Conservation (phyloP, 2,113 vertebrate genomes). For the Phoxinus phoxinus region DNA sequence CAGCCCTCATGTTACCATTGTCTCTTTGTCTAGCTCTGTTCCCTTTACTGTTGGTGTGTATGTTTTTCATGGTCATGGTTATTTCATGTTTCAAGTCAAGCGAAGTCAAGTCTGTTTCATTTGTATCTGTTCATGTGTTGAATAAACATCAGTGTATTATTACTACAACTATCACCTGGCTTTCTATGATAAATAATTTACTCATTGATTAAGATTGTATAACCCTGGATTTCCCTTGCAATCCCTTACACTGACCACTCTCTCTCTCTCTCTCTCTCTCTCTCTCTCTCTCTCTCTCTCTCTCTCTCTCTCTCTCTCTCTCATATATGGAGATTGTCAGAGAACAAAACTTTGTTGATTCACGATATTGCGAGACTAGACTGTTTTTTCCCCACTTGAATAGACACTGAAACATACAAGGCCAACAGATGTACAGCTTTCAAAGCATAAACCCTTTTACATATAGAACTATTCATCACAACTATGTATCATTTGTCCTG, state of each 20-base stretch:
- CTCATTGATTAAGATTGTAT: not conserved
- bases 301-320: not conserved
- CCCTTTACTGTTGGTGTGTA: too few relatives aligned
- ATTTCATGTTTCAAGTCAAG: too few relatives aligned
- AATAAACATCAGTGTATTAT: too few relatives aligned
- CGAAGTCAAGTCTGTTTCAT: too few relatives aligned
- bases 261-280: not conserved
- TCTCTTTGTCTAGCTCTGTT: too few relatives aligned
- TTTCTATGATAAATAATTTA: slow-evolving; percentile 6
- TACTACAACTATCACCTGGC: not conserved
- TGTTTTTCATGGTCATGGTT: too few relatives aligned
- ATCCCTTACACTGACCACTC: not conserved
- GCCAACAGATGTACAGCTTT: not conserved
- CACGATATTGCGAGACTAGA: not conserved
- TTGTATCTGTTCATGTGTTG: too few relatives aligned
- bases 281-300: not conserved
- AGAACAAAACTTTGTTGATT: not conserved
- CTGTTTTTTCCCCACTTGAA: not conserved
- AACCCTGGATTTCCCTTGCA: not conserved
- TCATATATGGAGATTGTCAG: not conserved
- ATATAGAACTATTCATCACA: not conserved
- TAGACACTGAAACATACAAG: not conserved
- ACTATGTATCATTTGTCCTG: not conserved
- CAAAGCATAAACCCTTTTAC: not conserved
- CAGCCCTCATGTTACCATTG: too few relatives aligned